Evolutionary conservation across 2,797 vertebrate genomes (phyloP), one percentile per base, ranked within the genome.

Genomic region (Naso thynnoides): DNA sequence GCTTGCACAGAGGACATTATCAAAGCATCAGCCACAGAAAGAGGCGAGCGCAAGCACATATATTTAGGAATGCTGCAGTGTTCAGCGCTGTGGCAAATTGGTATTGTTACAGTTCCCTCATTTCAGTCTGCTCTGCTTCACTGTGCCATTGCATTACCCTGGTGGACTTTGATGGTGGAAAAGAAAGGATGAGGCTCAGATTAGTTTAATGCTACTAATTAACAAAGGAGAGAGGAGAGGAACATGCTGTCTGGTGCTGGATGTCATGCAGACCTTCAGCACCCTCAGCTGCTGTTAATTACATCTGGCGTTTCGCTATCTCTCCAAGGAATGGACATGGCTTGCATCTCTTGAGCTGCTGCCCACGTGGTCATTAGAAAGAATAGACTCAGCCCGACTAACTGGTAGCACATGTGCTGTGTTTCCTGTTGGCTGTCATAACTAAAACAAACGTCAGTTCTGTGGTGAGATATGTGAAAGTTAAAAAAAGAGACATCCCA

Each of bases 191-290:
- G 76, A 73, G 79, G 66, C 78, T 45, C 54, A 86, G 89, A 92
- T 92, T 92, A 90, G 88, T 89, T 92, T 90, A 90, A 89, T 92
- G 84, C 88, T 62, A 44, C 89, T 89, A 93, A 93, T 93, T 91
- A 92, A 91, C 83, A 84, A 86, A 91, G 88, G 86, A 85, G 76
- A 72, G 84, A 91, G 80, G 75, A 90, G 88, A 87, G 64, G 45
- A 86, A 83, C 62, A 76, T 76, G 71, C 79, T 88, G 83, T 86
- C 85, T 86, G 72, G 72, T 76, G 71, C 68, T 85, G 69, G 76
- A 86, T 89, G 86, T 84, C 86, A 85, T 70, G 82, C 66, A 73
- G 77, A 79, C 88, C 86, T 89, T 84, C 83, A 86, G 77, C 89
- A 86, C 81, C 62, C 85, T 90, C 79, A 19, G 76, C 85, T 68